A percentile compares a stretch with the other conserved stretches of the same genome.
Evolutionary conservation across 2,113 vertebrate genomes (phyloP).

Genomic region (Aix galericulata): DNA sequence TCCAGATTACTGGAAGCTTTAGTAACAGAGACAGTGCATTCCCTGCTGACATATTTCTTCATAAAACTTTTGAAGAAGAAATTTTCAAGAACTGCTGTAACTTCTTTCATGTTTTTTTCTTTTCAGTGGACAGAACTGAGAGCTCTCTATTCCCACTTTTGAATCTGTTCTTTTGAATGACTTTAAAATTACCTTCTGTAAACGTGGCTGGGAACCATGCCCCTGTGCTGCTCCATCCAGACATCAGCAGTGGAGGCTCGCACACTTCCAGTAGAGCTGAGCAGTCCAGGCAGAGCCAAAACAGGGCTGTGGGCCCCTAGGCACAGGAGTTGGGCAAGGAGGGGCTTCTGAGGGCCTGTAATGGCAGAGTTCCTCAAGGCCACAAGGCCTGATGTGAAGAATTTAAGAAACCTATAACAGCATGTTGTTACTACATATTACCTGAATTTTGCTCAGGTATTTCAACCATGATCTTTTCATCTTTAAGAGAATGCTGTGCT

Average conservation of each 20-base stretch:
- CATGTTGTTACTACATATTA: rapidly evolving
- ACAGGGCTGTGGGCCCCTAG: not conserved
- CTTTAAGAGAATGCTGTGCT: not conserved
- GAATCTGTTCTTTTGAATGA: not conserved
- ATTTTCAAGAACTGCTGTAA: not conserved
- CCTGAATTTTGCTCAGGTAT: not conserved
- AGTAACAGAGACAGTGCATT: not conserved
- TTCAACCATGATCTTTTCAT: not conserved
- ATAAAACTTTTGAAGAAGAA: not conserved
- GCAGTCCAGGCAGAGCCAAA: not conserved
- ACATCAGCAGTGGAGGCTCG: not conserved
- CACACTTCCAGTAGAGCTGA: too few relatives aligned
- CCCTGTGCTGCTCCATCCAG: not conserved
- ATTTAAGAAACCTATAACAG: not conserved
- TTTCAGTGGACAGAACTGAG: not conserved
- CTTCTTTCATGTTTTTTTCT: not conserved
- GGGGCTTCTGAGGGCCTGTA: not conserved
- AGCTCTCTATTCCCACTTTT: not conserved
- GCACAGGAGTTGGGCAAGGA: rapidly evolving
- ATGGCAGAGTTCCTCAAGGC: not conserved
- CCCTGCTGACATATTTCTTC: not conserved
- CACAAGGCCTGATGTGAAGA: not conserved
- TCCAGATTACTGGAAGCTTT: not conserved
- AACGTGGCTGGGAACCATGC: not conserved
- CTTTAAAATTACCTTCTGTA: not conserved